Base-by-base conservation (phyloP, 2,797 vertebrate genomes). In the Streptopelia turtur region DNA sequence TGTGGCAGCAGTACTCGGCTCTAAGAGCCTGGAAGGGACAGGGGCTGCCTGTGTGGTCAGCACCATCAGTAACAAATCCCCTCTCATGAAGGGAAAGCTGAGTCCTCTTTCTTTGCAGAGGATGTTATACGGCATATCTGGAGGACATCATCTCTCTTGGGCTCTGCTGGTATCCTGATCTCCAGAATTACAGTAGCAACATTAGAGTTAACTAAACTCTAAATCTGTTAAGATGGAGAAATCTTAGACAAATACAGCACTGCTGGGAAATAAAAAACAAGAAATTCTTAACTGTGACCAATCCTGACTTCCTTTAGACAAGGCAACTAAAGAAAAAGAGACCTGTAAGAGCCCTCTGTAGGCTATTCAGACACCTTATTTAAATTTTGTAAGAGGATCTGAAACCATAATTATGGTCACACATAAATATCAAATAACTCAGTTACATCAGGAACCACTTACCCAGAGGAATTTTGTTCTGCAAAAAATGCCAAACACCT, bases 361-460 rank as follows among this genome's bases (percentile, higher is more conserved):
- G 92, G 65, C 84, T 94, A 81, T 83, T 96, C 72, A 95, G 71
- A 81, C 86, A 93, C 83, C 64, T 89, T 96, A 94, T 95, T 95
- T 90, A 92, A 89, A 59, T 86, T 94, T 83, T 92, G 81, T 66
- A 78, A 95, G 83, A 90, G 61, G 75, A 90, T 68, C 75, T 93
- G 71, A 92, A 93, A 78, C 41, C 39, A 31, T 83, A 92, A 89
- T 30, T 50, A 81, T 85, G 18, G 88, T 80, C 61, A 53, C 6
- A 6, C 28, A 43, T 61, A 93, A 90, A 85, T 85, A 85, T 33
- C 47, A 83, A 83, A 95, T 75, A 83, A 18, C n/a, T 70, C 47
- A 21, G n/a, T 71, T 87, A 64, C 64, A 55, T 50, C 52, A 71
- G 78, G 12, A 83, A 78, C 33, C 47, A 61, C 56, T 74, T 94